A percentile compares a stretch with the other conserved stretches of the same genome.
Conservation (phyloP, 2,888 invertebrate genomes). For the Tillus elongatus region DNA sequence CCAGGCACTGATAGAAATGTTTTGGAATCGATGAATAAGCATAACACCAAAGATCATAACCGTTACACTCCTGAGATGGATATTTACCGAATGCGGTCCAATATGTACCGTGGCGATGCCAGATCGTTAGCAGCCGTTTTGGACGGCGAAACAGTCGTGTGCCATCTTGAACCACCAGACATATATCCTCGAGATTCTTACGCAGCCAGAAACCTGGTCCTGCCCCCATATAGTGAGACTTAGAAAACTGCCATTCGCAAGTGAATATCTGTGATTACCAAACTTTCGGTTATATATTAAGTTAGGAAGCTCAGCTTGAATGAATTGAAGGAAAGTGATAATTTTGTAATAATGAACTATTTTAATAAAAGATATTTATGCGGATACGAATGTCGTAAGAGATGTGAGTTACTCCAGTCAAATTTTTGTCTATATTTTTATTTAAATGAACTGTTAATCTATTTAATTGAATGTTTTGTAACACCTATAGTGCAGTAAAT, state of each 20-base stretch:
- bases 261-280: constrained; percentile 45
- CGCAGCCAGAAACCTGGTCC: constrained; percentile 47
- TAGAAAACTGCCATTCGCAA: constrained; percentile 44
- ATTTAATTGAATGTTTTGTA: too few species aligned
- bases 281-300: constrained; percentile 32
- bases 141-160: constrained; percentile 78
- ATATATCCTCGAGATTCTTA: constrained; percentile 44
- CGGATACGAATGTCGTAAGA: constrained; percentile 37
- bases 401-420: constrained; percentile 40
- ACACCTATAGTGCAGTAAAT: too few species aligned
- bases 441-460: background rate
- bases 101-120: constrained; percentile 49
- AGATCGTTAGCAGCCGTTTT: constrained; percentile 66
- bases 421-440: constrained; percentile 15
- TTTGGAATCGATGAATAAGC: constrained; percentile 37
- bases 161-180: constrained; percentile 69
- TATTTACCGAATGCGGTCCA: constrained; percentile 43
- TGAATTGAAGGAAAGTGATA: constrained; percentile 42
- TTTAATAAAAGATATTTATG: constrained; percentile 38
- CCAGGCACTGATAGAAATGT: constrained; percentile 53
- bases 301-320: constrained; percentile 39
- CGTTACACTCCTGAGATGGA: constrained; percentile 45
- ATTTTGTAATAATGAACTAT: constrained; percentile 42
- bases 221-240: constrained; percentile 56
- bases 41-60: constrained; percentile 34